Evolutionary conservation across 2,888 invertebrate species (phyloP), one percentile per base, ranked within the genome.

Genomic region (Heliconius ethilla): DNA sequence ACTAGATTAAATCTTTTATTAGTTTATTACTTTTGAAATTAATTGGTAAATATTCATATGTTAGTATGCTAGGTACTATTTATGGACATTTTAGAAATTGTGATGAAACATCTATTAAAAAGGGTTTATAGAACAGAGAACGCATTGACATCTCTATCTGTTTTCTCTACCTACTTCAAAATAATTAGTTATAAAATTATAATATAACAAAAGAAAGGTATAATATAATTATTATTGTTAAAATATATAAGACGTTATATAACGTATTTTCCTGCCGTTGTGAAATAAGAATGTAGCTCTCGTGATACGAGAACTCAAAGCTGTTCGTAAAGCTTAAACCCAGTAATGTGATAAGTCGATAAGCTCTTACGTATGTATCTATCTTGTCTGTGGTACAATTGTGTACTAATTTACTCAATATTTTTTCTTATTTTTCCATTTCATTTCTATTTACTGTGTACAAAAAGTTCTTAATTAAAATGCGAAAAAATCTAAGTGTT

Each of bases 301-400:
- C 85, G 83, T 67, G 59, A 77, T 77, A 51, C 84, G 84, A 88
- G 89, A n/a, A n/a, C n/a, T 89, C 87, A 83, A 82, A 82, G 82
- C 80, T 82, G 79, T 82, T 81, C 78, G 80, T 73, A 78, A 77
- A 82, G 76, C 81, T 81, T 75, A 72, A 80, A 83, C 84, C 85
- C 85, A 83, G 86, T 87, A 87, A 87, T 83, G 83, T 82, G 84
- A 85, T 84, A 76, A 67, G 75, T 76, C 84, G 88, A 90, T 90
- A 89, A 87, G 79, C 82, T 81, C 83, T 85, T 84, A 84, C 85
- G 81, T 84, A 85, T 81, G 82, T 72, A 86, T 86, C 87, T 72
- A 86, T 86, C 87, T 84, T 59, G 37, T 25, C 40, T 55, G 15
- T 69, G 29, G 45, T 27, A 51, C 27, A 70, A 51, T 2, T 51